phyloP scores from a whole-genome alignment of 2,113 vertebrate species.

The Vimba vimba region DNA sequence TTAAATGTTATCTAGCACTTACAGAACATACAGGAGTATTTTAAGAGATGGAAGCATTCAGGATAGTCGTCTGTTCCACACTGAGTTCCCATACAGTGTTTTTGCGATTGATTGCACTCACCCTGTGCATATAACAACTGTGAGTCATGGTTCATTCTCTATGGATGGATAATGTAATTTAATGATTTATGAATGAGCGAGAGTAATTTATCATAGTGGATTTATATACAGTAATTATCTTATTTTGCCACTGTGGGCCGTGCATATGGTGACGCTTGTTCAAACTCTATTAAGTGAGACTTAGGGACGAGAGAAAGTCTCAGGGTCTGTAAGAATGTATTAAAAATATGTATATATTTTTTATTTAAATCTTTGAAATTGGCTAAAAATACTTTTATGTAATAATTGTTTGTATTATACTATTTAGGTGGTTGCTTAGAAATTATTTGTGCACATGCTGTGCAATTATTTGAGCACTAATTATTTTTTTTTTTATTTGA shows the following conservation, averaged over 20 bases:
- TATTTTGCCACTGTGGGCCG: neutral
- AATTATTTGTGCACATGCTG: neutral
- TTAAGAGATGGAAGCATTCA: neutral
- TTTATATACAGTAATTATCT: neutral
- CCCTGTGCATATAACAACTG: neutral
- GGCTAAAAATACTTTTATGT: too few species aligned
- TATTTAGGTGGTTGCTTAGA: too few species aligned
- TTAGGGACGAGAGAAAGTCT: neutral
- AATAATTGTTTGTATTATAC: too few species aligned
- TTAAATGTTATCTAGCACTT: neutral
- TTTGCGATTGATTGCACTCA: neutral
- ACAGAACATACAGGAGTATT: neutral
- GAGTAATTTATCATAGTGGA: constrained; percentile 7
- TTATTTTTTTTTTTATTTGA: neutral
- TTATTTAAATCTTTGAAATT: too few species aligned
- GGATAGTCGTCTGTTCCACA: neutral
- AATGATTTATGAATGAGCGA: neutral
- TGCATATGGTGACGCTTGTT: neutral
- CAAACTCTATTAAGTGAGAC: neutral
- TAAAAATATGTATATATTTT: too few species aligned
- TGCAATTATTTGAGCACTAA: neutral
- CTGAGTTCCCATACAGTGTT: neutral
- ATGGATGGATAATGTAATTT: neutral
- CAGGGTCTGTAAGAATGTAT: neutral
- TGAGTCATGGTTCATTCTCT: constrained; percentile 13